Conservation (phyloP, 2,113 vertebrate species). For the Ginglymostoma cirratum region DNA sequence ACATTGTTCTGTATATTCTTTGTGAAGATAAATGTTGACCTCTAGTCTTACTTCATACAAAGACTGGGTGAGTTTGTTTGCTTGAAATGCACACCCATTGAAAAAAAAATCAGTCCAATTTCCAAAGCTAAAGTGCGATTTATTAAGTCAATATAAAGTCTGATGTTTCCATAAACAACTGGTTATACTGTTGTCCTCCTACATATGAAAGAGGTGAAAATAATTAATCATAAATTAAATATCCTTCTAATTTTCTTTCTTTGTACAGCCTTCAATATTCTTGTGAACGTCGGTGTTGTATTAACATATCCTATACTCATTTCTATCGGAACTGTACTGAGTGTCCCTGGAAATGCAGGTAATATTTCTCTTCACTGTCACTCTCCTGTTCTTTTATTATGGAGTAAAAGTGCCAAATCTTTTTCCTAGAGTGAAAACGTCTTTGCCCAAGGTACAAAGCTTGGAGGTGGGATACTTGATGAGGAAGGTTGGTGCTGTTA, state of each 20-base stretch:
- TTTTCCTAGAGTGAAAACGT: not conserved
- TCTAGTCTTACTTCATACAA: not conserved
- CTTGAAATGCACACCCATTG: not conserved
- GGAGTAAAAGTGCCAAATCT: not conserved
- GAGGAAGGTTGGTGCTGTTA: too few relatives aligned
- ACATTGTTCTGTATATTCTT: not conserved
- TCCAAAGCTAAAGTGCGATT: too few relatives aligned
- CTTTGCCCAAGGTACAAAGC: too few relatives aligned
- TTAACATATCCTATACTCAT: constrained; percentile 96
- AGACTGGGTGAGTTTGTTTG: not conserved
- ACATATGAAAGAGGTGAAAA: not conserved
- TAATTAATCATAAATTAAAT: not conserved
- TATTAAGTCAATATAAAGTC: not conserved
- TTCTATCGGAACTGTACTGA: constrained; percentile 93
- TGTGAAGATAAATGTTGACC: not conserved
- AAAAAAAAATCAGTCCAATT: not conserved
- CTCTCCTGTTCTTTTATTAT: not conserved
- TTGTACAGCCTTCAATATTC: constrained; percentile 82
- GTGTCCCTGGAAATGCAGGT: constrained; percentile 97
- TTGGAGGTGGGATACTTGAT: too few relatives aligned
- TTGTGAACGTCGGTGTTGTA: constrained; percentile 90
- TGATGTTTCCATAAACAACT: not conserved
- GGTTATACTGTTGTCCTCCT: not conserved
- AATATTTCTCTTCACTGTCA: constrained; percentile 36
- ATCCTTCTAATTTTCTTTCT: not conserved